Evolutionary conservation across 2,888 invertebrate species (phyloP).

Genomic region (Platerodrilus igneus): DNA sequence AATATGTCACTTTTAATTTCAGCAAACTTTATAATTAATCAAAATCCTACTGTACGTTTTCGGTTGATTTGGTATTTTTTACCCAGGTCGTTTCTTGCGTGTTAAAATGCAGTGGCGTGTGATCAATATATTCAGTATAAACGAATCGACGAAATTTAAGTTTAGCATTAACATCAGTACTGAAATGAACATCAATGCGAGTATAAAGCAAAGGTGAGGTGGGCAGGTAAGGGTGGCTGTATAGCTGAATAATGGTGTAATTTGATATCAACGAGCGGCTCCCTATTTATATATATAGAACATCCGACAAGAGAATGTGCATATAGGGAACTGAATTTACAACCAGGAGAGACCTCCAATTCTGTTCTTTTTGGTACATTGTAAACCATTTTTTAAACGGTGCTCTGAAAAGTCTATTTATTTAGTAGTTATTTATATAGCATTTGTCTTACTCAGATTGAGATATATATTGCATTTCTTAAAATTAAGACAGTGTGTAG

Average conservation of each 20-base stretch:
- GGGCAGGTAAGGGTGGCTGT: slow-evolving; percentile 41
- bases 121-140: slow-evolving; percentile 26
- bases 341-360: no score
- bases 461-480: no score
- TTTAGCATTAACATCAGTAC: no score
- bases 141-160: slow-evolving; percentile 20
- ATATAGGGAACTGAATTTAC: slow-evolving; percentile 27
- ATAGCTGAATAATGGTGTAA: slow-evolving; percentile 44
- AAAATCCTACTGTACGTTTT: slow-evolving; percentile 21
- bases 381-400: no score
- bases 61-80: slow-evolving; percentile 21
- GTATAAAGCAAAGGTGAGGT: slow-evolving; percentile 29
- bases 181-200: slow-evolving; percentile 28
- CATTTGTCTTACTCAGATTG: no score
- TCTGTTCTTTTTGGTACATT: no score
- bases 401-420: no score
- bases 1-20: slow-evolving; percentile 19
- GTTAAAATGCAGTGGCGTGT: slow-evolving; percentile 23
- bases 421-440: no score
- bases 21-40: slow-evolving; percentile 18
- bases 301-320: slow-evolving; percentile 34
- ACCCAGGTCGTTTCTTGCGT: slow-evolving; percentile 14
- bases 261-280: slow-evolving; percentile 43
- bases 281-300: slow-evolving; percentile 41
- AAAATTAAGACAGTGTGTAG: no score